These are phyloP conservation scores for Neodon shergylaensis DNA, from an alignment of 2,113 vertebrate genomes.

Conservation along the genomic window DNA sequence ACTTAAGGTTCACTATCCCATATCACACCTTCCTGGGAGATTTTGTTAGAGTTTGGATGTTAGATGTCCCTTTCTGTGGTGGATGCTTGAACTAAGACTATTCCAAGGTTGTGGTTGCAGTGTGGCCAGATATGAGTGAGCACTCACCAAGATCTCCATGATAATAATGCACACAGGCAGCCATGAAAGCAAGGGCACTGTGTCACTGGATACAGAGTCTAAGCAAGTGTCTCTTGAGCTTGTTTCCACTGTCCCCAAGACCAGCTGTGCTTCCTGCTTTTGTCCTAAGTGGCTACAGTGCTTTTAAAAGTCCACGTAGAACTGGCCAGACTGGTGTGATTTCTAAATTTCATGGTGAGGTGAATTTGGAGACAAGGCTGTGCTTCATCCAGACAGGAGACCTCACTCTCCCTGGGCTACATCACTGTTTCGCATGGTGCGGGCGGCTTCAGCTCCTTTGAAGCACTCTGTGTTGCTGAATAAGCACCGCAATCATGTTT, in stretches of 20 bases:
- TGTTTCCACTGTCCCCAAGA: background rate
- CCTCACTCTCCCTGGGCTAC: background rate
- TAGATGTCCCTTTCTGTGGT: background rate
- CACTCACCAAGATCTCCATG: background rate
- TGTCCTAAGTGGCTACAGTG: background rate
- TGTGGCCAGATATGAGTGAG: background rate
- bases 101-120: background rate
- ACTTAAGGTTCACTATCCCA: background rate
- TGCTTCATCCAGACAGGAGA: background rate
- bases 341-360: background rate
- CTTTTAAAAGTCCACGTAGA: background rate
- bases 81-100: background rate
- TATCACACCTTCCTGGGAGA: background rate
- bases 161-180: rapidly evolving
- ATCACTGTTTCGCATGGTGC: background rate
- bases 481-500: background rate
- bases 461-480: background rate
- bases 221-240: background rate
- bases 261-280: background rate
- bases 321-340: background rate
- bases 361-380: background rate
- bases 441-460: background rate
- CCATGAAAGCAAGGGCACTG: background rate
- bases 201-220: background rate
- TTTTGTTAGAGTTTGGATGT: background rate